Evolutionary conservation across 2,797 vertebrate genomes (phyloP), one percentile per base, ranked within the genome.

Genomic region (Sciaenops ocellatus): DNA sequence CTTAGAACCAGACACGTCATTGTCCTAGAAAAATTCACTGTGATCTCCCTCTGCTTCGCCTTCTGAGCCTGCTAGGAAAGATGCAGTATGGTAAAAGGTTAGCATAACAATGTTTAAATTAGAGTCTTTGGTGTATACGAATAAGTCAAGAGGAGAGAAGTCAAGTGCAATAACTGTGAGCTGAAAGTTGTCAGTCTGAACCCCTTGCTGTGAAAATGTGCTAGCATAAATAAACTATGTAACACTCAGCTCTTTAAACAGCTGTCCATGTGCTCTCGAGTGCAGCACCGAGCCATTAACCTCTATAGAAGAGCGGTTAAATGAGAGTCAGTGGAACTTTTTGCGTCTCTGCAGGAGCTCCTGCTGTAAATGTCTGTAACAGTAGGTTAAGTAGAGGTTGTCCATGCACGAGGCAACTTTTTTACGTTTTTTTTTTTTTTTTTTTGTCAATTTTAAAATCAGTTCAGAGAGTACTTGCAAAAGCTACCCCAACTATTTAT

Each of bases 181-280:
- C 44, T 8, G 5, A 24, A 30, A 57, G 47, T 42, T 30, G 41
- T 55, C 28, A 7, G 15, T 76, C 38, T 20, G 18, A 47, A 20
- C 54, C 47, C 26, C 47, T 67, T 67, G 44, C 59, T 65, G 63
- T 62, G 67, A 52, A 72, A 63, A 62, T 63, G 47, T 48, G 13
- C 22, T 7, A 3, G 56, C 42, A 73, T 79, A 85, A 82, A 79
- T 82, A 85, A 79, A 60, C 41, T 28, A 72, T 64, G 73, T 3
- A 56, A 55, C 46, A 10, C 54, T 34, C 50, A 56, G 28, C 48
- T 60, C 30, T 64, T 67, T 59, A 63, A 78, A 66, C 22, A 79
- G 67, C 57, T 75, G 67, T 67, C 28, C 20, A 8, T 65, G 71
- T 57, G 78, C 62, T 65, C 57, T 26, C 34, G 22, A 68, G 47